Conservation (phyloP, 1,140 invertebrate genomes). For the Spodoptera litura region DNA sequence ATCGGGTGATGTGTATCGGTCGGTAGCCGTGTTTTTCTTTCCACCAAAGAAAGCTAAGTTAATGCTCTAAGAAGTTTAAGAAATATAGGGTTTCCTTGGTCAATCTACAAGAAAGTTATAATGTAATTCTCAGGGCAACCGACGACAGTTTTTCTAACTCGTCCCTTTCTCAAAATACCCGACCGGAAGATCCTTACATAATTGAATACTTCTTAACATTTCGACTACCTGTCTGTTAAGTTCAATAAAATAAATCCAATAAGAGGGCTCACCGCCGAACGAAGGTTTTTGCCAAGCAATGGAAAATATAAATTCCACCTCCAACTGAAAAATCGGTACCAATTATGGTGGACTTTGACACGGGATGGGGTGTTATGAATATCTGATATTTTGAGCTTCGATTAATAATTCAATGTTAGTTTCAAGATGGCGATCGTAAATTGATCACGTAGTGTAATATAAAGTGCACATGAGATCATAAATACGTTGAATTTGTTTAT, state of each 20-base stretch:
- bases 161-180: slow-evolving; percentile 9
- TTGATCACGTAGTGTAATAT: slow-evolving; percentile 10
- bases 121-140: slow-evolving; percentile 8
- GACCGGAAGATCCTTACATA: slow-evolving; percentile 8
- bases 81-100: not conserved
- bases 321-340: slow-evolving; percentile 14
- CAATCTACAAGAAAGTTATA: not conserved
- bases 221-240: slow-evolving; percentile 8
- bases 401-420: slow-evolving; percentile 36
- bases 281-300: slow-evolving; percentile 7
- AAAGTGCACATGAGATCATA: slow-evolving; percentile 11
- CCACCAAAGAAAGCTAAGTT: slow-evolving; percentile 5
- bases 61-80: not conserved
- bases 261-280: slow-evolving; percentile 5
- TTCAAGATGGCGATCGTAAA: slow-evolving; percentile 21
- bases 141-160: slow-evolving; percentile 1
- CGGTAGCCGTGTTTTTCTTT: slow-evolving; percentile 8
- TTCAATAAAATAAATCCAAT: slow-evolving; percentile 24
- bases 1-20: slow-evolving; percentile 20
- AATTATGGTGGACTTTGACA: slow-evolving; percentile 39
- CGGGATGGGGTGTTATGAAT: slow-evolving; percentile 25
- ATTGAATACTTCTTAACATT: slow-evolving; percentile 30
- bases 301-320: slow-evolving; percentile 10
- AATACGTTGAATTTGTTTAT: slow-evolving; percentile 37
- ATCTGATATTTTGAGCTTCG: slow-evolving; percentile 22